Conservation (phyloP, 2,113 vertebrate species). For the Myiozetetes cayanensis region DNA sequence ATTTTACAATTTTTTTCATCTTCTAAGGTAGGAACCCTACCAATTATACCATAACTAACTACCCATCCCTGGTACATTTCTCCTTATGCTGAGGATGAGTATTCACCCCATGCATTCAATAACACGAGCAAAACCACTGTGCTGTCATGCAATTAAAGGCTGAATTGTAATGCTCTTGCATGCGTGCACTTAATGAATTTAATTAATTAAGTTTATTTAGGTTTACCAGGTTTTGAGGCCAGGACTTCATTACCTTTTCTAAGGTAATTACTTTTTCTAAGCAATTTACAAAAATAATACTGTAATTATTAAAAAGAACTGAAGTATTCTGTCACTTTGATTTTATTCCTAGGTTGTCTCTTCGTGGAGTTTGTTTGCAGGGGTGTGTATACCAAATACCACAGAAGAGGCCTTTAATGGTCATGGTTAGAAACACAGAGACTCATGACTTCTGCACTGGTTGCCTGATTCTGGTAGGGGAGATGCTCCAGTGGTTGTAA, state of each 20-base stretch:
- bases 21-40: background rate
- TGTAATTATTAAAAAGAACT: background rate
- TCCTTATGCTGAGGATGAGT: background rate
- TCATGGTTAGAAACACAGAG: background rate
- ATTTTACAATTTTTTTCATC: background rate
- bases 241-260: background rate
- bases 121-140: background rate
- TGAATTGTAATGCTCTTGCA: background rate
- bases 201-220: background rate
- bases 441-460: background rate
- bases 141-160: background rate
- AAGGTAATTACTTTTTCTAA: background rate
- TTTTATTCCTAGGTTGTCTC: background rate
- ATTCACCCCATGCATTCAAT: background rate
- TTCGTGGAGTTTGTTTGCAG: background rate
- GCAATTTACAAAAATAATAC: background rate
- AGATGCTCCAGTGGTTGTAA: background rate
- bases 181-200: background rate
- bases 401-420: background rate
- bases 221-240: background rate
- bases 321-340: background rate
- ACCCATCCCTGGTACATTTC: background rate
- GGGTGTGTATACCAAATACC: background rate
- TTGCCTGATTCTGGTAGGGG: background rate
- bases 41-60: background rate